Percentiles rank a stretch among this genome's conserved stretches.
These are phyloP conservation scores for Nothocercus nigrocapillus DNA, from an alignment of 2,113 vertebrate genomes.

Conservation along the genomic window DNA sequence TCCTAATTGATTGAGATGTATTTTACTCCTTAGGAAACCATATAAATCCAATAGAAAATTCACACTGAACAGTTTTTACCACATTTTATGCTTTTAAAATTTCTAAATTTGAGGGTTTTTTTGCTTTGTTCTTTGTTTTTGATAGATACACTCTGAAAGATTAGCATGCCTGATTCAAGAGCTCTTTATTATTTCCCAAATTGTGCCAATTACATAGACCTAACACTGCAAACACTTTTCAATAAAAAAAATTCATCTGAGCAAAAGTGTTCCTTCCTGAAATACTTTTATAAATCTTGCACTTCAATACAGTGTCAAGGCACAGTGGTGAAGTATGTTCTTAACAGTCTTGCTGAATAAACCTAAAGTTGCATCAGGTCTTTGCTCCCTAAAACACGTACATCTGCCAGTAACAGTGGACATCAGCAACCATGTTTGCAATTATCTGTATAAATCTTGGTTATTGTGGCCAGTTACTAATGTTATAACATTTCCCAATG, in stretches of 20 bases:
- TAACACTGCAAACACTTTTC: neutral
- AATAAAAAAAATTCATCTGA: no score
- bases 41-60: neutral
- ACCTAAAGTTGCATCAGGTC: neutral
- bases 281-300: neutral
- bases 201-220: neutral
- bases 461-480: neutral
- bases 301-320: neutral
- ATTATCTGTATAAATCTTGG: neutral
- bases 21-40: neutral
- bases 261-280: neutral
- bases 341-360: neutral
- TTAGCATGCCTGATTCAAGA: constrained; percentile 1
- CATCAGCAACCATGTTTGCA: neutral
- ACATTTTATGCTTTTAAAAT: neutral
- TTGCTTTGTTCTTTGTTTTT: neutral
- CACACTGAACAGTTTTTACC: neutral
- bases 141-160: neutral
- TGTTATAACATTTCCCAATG: neutral
- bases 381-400: neutral
- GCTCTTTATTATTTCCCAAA: neutral
- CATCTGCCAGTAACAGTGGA: neutral
- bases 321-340: neutral
- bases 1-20: neutral
- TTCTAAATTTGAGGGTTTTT: neutral